Evolutionary conservation across 1,140 invertebrate species (phyloP), one percentile per base, ranked within the genome.

Genomic region (Drosophila lacertosa): DNA sequence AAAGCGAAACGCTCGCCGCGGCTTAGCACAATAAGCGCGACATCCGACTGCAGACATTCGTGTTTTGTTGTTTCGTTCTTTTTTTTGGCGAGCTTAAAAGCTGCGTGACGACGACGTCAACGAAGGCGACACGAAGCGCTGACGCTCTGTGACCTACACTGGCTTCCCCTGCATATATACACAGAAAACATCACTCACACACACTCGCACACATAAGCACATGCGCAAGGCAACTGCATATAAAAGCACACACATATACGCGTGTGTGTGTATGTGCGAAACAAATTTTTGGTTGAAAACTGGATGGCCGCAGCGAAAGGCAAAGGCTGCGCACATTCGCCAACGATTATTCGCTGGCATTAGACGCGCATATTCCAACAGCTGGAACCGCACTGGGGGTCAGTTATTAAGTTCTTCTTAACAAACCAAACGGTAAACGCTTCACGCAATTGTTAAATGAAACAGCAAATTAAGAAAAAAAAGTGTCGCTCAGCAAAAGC

Each of bases 311-410:
- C 59, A 53, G 77, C 69, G 62, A 74, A 63, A 84, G 70, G 59
- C 77, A 62, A 72, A 78, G 70, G 45, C 73, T 57, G 73, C 63
- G 63, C 63, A 71, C 81, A 88, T 89, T 89, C 82, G 82, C 71
- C 83, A 89, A 82, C 72, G 83, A 76, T 89, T 58, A 82, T 88
- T 77, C 82, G 83, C 71, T 82, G 82, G 74, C 83, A 73, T 60
- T 78, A 78, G 83, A 88, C 82, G 82, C 83, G 81, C 47, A 22
- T 33, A 39, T 42, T 53, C 48, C 50, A 44, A 44, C 60, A 45
- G 26, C 47, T 48, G 22, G 33, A 58, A 66, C 24, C 13, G 33
- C n/a, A 26, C 22, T 32, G 48, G 51, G 51, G 51, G 51, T 54
- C 51, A 54, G 51, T 54, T 35, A 40, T 40, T 15, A 26, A 54